phyloP scores from a whole-genome alignment of 2,797 vertebrate genomes.

The Cyclura pinguis region DNA sequence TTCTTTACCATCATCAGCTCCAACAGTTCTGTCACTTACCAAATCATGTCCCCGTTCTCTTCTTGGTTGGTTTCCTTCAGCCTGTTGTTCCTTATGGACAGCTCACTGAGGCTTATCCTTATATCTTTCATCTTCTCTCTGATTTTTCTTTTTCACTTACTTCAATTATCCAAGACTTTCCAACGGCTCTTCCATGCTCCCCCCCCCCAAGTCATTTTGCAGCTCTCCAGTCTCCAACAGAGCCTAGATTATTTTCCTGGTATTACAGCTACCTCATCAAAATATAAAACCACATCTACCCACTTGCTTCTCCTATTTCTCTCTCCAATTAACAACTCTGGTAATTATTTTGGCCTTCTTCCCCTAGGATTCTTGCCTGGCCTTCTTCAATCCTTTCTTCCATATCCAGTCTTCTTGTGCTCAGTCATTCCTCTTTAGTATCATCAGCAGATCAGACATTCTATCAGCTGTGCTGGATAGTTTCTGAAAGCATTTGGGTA shows the following conservation, averaged over 20 bases:
- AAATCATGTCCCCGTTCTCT: not conserved
- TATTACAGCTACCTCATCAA: conserved; percentile 39
- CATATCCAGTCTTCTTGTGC: conserved; percentile 19
- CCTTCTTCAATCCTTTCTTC: not conserved
- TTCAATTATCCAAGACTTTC: too few relatives aligned
- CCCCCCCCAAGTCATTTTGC: not conserved
- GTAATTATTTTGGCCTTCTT: conserved; percentile 23
- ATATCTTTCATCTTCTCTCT: not conserved
- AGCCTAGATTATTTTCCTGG: conserved; percentile 11
- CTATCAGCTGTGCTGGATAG: not conserved
- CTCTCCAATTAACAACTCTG: conserved; percentile 35
- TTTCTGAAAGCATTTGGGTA: not conserved
- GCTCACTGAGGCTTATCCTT: not conserved
- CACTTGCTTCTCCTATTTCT: conserved; percentile 17
- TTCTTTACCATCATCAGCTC: conserved; percentile 6
- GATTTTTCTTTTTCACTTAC: not conserved
- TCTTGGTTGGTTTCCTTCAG: conserved; percentile 4
- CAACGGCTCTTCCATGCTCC: conserved; percentile 1
- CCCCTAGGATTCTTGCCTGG: not conserved
- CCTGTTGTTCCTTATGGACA: conserved; percentile 11
- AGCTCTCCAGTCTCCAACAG: not conserved
- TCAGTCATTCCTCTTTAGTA: not conserved
- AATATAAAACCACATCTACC: conserved; percentile 47
- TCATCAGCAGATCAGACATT: not conserved
- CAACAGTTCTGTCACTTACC: conserved; percentile 1